A percentile compares a stretch with the other conserved stretches of the same genome.
These are phyloP conservation scores for Akabosia matsudoensis DNA, from an alignment of 1,140 invertebrate species.

Conservation along the genomic window DNA sequence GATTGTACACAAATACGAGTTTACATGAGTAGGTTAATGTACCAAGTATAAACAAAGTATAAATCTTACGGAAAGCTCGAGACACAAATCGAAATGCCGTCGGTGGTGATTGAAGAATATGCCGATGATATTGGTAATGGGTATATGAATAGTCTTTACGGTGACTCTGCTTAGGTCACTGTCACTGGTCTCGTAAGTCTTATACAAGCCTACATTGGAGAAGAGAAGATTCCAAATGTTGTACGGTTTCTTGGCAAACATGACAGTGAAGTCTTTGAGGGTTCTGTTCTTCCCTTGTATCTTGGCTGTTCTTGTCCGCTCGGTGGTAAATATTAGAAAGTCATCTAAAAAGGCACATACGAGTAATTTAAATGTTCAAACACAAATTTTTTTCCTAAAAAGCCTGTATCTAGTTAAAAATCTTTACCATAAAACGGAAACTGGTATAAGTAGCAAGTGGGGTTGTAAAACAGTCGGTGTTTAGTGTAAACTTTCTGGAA, in stretches of 20 bases:
- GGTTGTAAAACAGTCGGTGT: conserved; percentile 20
- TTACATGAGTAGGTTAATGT: background rate
- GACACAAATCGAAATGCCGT: conserved; percentile 14
- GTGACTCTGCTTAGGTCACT: background rate
- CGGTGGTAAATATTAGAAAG: conserved; percentile 9
- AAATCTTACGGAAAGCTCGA: background rate
- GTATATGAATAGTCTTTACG: background rate
- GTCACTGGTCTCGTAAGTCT: background rate
- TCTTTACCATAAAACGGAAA: conserved; percentile 13
- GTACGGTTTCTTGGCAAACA: background rate
- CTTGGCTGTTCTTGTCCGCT: background rate
- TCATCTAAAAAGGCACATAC: conserved; percentile 18
- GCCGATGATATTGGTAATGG: background rate
- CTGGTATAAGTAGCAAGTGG: conserved; percentile 20
- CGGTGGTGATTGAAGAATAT: conserved; percentile 26
- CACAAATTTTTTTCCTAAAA: too few relatives aligned
- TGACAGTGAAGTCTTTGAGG: background rate
- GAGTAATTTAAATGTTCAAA: too few relatives aligned
- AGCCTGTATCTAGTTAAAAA: background rate
- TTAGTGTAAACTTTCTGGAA: background rate
- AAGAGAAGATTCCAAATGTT: conserved; percentile 5
- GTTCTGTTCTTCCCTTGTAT: too few relatives aligned
- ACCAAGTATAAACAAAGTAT: background rate
- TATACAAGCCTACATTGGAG: background rate
- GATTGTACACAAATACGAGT: too few relatives aligned